Evolutionary conservation across 2,888 invertebrate species (phyloP).

Genomic region (Harmothoe impar): DNA sequence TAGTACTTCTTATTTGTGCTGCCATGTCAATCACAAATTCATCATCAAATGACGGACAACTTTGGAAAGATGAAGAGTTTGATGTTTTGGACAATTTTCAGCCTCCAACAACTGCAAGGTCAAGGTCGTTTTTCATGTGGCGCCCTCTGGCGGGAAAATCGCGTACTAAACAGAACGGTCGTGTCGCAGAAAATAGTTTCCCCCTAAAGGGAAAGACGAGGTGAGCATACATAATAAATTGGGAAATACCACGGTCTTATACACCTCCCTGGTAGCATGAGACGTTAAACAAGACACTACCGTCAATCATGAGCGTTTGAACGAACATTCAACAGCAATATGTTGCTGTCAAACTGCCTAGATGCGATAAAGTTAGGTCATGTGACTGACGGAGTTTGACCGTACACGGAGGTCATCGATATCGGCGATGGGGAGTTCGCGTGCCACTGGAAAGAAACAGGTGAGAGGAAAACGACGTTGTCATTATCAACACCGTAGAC

Average conservation of each 20-base stretch:
- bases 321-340: too few species aligned
- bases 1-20: conserved; percentile 76
- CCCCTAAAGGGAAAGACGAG: background rate
- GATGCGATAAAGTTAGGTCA: conserved; percentile 1
- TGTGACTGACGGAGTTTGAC: conserved; percentile 52
- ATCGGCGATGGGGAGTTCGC: background rate
- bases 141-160: conserved; percentile 1
- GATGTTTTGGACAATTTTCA: background rate
- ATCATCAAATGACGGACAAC: background rate
- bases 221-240: conserved; percentile 50
- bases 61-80: background rate
- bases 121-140: background rate
- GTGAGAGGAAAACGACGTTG: too few species aligned
- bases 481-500: too few species aligned
- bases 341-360: background rate
- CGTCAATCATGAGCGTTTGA: too few species aligned
- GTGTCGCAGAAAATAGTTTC: conserved; percentile 13
- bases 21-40: conserved; percentile 62
- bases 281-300: too few species aligned
- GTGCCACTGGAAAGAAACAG: background rate
- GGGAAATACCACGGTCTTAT: background rate
- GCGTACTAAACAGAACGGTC: background rate
- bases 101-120: conserved; percentile 3
- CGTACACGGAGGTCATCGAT: conserved; percentile 49
- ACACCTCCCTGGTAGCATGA: background rate